A percentile compares a stretch with the other conserved stretches of the same genome.
phyloP scores from a whole-genome alignment of 2,797 vertebrate species.

The Aldrovandia affinis region DNA sequence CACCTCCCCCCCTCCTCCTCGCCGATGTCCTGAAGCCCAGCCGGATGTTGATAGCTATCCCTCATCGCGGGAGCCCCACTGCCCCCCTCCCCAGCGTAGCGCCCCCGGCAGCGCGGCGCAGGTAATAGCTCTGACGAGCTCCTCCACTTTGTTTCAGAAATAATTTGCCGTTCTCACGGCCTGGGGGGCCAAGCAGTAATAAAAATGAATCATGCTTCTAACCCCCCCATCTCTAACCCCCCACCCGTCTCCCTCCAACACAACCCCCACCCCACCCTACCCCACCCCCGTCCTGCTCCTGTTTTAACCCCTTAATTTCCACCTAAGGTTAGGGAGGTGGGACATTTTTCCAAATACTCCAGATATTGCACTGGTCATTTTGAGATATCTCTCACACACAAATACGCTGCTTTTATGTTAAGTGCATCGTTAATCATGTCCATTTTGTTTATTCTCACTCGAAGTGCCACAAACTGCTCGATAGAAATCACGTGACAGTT shows the following conservation, averaged over 20 bases:
- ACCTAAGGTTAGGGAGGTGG: conserved; percentile 56
- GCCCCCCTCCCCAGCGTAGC: conserved; percentile 44
- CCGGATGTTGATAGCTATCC: conserved; percentile 77
- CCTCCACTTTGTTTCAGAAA: conserved; percentile 88
- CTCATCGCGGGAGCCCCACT: conserved; percentile 70
- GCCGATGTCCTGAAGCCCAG: conserved; percentile 76
- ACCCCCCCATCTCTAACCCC: conserved; percentile 62
- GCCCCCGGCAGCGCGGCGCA: conserved; percentile 74
- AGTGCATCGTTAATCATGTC: too few species aligned
- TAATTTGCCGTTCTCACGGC: conserved; percentile 79
- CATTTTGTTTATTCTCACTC: too few species aligned
- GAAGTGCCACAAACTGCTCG: too few species aligned
- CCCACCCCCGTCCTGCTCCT: conserved; percentile 33
- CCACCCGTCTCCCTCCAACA: background rate
- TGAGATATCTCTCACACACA: background rate
- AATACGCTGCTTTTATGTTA: too few species aligned
- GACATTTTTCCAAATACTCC: conserved; percentile 45
- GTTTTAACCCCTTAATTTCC: conserved; percentile 44
- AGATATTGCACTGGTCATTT: conserved; percentile 18
- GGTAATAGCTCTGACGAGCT: conserved; percentile 85
- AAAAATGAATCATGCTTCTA: conserved; percentile 85
- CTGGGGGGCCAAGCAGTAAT: conserved; percentile 76
- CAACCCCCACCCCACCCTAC: background rate
- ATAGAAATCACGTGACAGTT: too few species aligned
- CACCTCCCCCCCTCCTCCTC: conserved; percentile 62